These are phyloP conservation scores for Priocnemis perturbator DNA, from an alignment of 2,888 invertebrate genomes.

Conservation along the genomic window DNA sequence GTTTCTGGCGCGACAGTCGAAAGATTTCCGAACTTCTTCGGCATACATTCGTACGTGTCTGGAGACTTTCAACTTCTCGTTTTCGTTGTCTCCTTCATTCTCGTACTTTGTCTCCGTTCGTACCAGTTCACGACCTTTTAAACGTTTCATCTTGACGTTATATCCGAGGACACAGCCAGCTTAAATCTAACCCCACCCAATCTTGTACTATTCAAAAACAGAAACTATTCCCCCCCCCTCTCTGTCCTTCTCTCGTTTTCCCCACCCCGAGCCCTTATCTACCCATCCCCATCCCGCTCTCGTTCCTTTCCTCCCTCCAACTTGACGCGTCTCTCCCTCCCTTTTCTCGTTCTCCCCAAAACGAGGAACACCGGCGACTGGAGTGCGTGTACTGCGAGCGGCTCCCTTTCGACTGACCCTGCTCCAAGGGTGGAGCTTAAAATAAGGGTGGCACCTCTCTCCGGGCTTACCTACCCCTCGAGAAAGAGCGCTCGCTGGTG, in stretches of 20 bases:
- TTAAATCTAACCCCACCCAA: too few species aligned
- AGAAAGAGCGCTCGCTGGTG: constrained; percentile 42
- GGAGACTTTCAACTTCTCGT: too few species aligned
- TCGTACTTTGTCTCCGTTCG: too few species aligned
- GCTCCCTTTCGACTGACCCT: constrained; percentile 56
- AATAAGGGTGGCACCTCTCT: constrained; percentile 67
- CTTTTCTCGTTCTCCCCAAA: neutral
- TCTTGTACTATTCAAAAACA: too few species aligned
- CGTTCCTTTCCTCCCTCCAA: constrained; percentile 1
- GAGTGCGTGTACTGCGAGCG: constrained; percentile 35
- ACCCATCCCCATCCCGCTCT: neutral
- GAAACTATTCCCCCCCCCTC: too few species aligned
- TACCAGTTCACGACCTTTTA: too few species aligned
- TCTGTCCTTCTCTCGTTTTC: neutral
- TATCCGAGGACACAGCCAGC: too few species aligned
- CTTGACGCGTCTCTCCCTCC: neutral
- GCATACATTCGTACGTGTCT: too few species aligned
- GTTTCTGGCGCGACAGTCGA: too few species aligned
- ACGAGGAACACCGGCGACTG: neutral
- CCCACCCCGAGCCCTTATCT: neutral
- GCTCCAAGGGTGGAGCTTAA: constrained; percentile 72
- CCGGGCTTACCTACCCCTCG: constrained; percentile 50
- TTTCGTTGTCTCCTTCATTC: too few species aligned
- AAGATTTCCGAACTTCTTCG: too few species aligned
- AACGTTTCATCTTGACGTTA: too few species aligned